A percentile compares a stretch with the other conserved stretches of the same genome.
phyloP scores from a whole-genome alignment of 2,797 vertebrate genomes.

The Oophaga sylvatica region DNA sequence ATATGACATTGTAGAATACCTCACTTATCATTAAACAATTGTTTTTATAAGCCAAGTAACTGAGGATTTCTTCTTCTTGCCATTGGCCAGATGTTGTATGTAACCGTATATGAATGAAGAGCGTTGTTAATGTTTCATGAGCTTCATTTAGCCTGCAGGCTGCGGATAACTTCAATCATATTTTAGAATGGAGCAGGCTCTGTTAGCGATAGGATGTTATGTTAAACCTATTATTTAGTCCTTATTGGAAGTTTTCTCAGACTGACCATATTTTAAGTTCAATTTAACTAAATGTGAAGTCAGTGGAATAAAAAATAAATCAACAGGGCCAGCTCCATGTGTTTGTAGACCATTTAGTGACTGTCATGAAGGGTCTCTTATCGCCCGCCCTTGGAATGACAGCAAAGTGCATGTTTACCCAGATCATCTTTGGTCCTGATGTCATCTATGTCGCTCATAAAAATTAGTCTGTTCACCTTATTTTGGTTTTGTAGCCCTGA shows the following conservation, averaged over 20 bases:
- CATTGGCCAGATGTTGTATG: neutral
- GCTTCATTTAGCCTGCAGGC: neutral
- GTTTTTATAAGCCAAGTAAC: constrained; percentile 5
- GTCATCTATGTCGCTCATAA: too few relatives aligned
- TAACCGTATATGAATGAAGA: constrained; percentile 4
- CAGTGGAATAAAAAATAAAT: too few relatives aligned
- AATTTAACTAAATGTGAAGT: neutral
- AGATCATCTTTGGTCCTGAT: too few relatives aligned
- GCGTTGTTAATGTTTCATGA: neutral
- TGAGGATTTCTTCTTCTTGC: neutral
- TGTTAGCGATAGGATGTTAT: neutral
- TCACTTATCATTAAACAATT: neutral
- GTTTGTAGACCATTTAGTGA: too few relatives aligned
- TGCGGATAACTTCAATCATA: neutral
- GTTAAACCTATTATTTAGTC: neutral
- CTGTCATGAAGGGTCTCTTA: too few relatives aligned
- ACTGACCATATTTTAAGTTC: neutral
- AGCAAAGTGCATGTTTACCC: too few relatives aligned
- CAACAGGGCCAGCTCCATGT: too few relatives aligned
- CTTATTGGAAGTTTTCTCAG: neutral
- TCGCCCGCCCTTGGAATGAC: too few relatives aligned
- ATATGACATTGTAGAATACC: neutral
- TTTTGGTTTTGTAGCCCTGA: too few relatives aligned
- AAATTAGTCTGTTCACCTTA: too few relatives aligned
- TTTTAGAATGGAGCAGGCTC: neutral